A percentile compares a stretch with the other conserved stretches of the same genome.
Conservation (phyloP, 2,113 vertebrate species). For the Pionites leucogaster region DNA sequence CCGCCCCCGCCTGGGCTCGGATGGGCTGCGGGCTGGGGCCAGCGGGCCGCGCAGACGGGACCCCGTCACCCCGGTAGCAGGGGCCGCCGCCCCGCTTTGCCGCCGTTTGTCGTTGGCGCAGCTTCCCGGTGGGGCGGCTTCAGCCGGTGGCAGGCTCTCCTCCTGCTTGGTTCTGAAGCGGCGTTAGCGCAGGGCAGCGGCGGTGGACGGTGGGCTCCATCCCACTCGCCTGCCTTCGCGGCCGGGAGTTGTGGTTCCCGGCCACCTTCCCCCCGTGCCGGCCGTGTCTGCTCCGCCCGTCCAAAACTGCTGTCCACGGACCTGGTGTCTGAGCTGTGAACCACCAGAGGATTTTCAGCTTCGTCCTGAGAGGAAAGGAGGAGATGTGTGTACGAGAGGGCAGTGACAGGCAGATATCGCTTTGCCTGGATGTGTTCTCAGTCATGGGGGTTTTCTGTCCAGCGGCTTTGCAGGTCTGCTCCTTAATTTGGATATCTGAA, state of each 20-base stretch:
- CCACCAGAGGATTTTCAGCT: accelerated
- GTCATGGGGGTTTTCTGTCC: neutral
- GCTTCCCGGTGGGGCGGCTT: neutral
- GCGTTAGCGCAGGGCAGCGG: neutral
- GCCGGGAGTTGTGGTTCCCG: accelerated
- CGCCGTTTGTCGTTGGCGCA: accelerated
- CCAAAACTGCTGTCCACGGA: accelerated
- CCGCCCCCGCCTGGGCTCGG: too few species aligned
- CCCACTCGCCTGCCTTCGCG: accelerated
- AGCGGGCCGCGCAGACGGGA: neutral
- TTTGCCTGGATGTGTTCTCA: neutral
- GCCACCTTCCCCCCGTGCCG: neutral
- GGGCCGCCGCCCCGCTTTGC: neutral
- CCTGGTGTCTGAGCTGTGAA: accelerated
- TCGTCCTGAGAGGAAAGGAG: too few species aligned
- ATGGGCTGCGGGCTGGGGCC: neutral
- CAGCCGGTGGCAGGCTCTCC: accelerated
- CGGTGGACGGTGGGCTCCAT: neutral
- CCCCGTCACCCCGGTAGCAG: neutral
- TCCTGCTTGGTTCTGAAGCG: neutral
- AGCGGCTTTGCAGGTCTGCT: accelerated
- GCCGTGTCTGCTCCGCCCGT: neutral
- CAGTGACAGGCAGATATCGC: neutral
- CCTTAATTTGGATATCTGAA: neutral
- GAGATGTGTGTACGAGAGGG: neutral